A percentile compares a stretch with the other conserved stretches of the same genome.
Evolutionary conservation across 2,797 vertebrate genomes (phyloP).

Genomic region (Cyprinodon diabolis): DNA sequence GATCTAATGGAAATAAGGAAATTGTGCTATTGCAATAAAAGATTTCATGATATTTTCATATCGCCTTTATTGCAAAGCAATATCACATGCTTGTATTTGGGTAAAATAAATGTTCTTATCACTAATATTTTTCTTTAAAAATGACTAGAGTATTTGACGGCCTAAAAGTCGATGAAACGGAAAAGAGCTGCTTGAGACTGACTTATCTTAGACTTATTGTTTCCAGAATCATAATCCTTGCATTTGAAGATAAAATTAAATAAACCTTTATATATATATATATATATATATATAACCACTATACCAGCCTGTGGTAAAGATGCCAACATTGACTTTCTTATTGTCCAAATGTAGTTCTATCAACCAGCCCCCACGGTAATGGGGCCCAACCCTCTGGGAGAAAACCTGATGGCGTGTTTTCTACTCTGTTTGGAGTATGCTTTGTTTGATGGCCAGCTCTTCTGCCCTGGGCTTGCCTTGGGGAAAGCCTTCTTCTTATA

Average conservation of each 20-base stretch:
- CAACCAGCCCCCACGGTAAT: constrained; percentile 51
- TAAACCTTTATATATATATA: no score
- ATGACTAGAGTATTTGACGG: not conserved
- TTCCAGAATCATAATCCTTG: not conserved
- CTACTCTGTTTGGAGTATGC: constrained; percentile 55
- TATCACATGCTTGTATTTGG: no score
- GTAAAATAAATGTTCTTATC: not conserved
- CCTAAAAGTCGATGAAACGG: not conserved
- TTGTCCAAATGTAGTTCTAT: constrained; percentile 56
- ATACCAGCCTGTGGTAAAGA: constrained; percentile 9
- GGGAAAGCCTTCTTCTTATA: constrained; percentile 44
- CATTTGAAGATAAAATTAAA: not conserved
- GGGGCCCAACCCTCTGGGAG: constrained; percentile 45
- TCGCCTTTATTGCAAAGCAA: no score
- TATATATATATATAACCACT: not conserved
- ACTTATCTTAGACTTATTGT: not conserved
- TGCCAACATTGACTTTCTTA: constrained; percentile 23
- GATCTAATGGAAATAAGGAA: no score
- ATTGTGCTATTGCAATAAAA: no score
- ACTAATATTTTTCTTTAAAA: no score
- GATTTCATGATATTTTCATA: no score
- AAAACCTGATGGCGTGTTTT: constrained; percentile 60
- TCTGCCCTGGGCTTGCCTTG: constrained; percentile 67
- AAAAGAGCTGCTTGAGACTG: not conserved
- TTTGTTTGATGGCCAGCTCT: constrained; percentile 71